Conservation (phyloP, 2,797 vertebrate genomes). For the Trachops cirrhosus region DNA sequence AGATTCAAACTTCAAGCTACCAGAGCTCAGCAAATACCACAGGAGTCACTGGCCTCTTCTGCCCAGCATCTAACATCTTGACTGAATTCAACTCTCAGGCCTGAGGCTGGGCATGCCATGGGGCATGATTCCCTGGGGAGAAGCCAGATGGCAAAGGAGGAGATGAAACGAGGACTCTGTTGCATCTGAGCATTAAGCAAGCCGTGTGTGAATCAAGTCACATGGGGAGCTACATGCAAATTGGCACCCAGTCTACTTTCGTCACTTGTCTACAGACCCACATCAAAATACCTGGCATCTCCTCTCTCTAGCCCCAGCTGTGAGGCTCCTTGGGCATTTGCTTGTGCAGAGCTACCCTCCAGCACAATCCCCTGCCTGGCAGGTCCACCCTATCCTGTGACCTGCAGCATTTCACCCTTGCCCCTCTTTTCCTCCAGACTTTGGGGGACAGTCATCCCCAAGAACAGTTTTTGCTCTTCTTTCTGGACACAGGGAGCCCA, state of each 20-base stretch:
- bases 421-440: neutral
- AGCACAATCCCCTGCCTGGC: neutral
- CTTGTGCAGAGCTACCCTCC: neutral
- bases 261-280: neutral
- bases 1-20: neutral
- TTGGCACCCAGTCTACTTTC: slow-evolving; percentile 57
- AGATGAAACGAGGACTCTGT: slow-evolving; percentile 30
- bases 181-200: slow-evolving; percentile 51
- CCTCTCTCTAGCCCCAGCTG: neutral
- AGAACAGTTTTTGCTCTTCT: neutral
- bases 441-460: neutral
- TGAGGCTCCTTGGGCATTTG: neutral
- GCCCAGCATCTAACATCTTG: neutral
- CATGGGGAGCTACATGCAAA: slow-evolving; percentile 54
- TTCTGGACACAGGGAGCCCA: neutral
- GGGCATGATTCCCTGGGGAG: neutral
- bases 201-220: slow-evolving; percentile 31
- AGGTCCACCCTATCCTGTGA: neutral
- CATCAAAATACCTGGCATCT: slow-evolving; percentile 11
- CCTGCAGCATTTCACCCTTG: neutral
- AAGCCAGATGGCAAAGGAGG: neutral
- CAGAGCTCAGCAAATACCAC: neutral
- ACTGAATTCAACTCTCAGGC: neutral
- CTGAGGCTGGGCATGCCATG: neutral
- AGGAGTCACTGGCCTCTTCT: neutral